Conservation (phyloP, 1,140 invertebrate species). For the Pinna nobilis region DNA sequence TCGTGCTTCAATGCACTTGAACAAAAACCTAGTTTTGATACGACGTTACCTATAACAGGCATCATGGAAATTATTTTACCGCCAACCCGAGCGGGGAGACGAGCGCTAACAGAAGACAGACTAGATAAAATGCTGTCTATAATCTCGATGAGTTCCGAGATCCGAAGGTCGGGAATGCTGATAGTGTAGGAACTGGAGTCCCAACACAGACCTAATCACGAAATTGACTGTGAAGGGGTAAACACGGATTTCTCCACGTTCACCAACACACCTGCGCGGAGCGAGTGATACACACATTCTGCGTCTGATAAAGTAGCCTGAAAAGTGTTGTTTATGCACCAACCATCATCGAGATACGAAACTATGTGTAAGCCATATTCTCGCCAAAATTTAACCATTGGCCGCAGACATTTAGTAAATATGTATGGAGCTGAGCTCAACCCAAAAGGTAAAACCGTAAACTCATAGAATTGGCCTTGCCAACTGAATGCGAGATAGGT, state of each 20-base stretch:
- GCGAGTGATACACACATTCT: background rate
- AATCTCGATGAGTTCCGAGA: no score
- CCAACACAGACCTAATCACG: no score
- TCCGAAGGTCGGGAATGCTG: no score
- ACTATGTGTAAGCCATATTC: slow-evolving; percentile 18
- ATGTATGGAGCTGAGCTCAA: slow-evolving; percentile 22
- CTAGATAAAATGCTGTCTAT: no score
- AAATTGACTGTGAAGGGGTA: no score
- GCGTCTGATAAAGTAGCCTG: no score
- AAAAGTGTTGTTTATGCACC: no score
- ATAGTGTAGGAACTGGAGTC: no score
- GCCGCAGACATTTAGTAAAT: slow-evolving; percentile 28
- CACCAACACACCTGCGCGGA: no score
- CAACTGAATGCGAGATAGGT: slow-evolving; percentile 14
- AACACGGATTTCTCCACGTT: no score
- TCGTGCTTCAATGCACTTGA: background rate
- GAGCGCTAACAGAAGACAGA: slow-evolving; percentile 2
- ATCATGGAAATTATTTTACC: slow-evolving; percentile 13
- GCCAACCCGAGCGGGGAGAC: background rate
- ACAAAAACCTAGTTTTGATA: background rate
- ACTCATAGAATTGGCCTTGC: slow-evolving; percentile 25
- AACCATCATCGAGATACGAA: slow-evolving; percentile 33
- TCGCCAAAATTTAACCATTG: slow-evolving; percentile 31
- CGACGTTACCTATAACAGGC: slow-evolving; percentile 10
- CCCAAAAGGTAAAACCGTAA: slow-evolving; percentile 30